A percentile compares a stretch with the other conserved stretches of the same genome.
phyloP scores from a whole-genome alignment of 2,113 vertebrate species.

The Pseudopodoces humilis region DNA sequence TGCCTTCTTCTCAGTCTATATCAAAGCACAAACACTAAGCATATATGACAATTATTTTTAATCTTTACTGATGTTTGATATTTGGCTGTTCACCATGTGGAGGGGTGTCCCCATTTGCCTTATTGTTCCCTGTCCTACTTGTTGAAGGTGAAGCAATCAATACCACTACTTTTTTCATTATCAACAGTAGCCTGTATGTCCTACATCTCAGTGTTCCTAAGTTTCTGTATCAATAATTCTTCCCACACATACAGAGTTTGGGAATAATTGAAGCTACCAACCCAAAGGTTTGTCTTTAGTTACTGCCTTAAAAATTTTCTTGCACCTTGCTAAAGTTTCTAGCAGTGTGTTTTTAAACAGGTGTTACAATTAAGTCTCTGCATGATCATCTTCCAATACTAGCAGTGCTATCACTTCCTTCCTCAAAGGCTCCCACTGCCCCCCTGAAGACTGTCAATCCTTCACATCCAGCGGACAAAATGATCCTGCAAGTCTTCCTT shows the following conservation, averaged over 20 bases:
- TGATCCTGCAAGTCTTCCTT: not conserved
- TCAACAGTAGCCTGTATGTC: conserved; percentile 26
- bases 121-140: conserved; percentile 39
- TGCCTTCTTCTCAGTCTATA: conserved; percentile 26
- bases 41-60: conserved; percentile 26
- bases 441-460: not conserved
- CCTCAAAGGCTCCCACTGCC: not conserved
- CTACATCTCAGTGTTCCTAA: conserved; percentile 18
- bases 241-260: not conserved
- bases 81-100: not conserved
- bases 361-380: not conserved
- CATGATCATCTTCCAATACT: not conserved
- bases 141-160: conserved; percentile 15
- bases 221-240: conserved; percentile 50
- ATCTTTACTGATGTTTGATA: conserved; percentile 7
- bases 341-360: not conserved
- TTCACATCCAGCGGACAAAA: not conserved
- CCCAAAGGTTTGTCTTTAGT: not conserved
- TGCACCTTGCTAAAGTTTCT: not conserved
- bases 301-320: not conserved
- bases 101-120: conserved; percentile 25
- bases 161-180: not conserved
- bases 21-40: conserved; percentile 34
- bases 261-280: conserved; percentile 20
- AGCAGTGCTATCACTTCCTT: not conserved